Percentiles rank a stretch among this genome's conserved stretches.
phyloP scores from a whole-genome alignment of 2,888 invertebrate genomes.

The Electrophaes corylata region DNA sequence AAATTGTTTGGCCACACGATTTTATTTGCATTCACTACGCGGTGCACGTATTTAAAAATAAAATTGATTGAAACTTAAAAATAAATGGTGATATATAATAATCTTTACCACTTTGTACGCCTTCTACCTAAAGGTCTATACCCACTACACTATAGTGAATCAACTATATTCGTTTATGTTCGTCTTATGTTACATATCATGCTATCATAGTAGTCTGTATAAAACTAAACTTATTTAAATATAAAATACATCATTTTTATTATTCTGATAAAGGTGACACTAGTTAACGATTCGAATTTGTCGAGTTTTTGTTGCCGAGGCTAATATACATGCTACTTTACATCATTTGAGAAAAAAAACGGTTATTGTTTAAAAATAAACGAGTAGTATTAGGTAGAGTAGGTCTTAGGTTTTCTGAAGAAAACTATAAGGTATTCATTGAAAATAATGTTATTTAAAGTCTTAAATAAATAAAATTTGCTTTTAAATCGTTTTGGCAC shows the following conservation, averaged over 20 bases:
- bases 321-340: too few species aligned
- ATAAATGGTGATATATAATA: slow-evolving; percentile 12
- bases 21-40: slow-evolving; percentile 24
- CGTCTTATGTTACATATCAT: background rate
- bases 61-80: background rate
- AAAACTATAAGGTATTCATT: too few species aligned
- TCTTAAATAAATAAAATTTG: too few species aligned
- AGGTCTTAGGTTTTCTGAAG: too few species aligned
- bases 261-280: slow-evolving; percentile 20
- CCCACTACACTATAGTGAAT: background rate
- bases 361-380: too few species aligned
- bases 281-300: too few species aligned
- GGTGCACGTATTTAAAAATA: slow-evolving; percentile 17
- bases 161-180: background rate
- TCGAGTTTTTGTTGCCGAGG: too few species aligned
- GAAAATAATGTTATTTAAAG: too few species aligned
- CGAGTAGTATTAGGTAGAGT: too few species aligned
- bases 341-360: too few species aligned
- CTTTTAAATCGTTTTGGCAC: too few species aligned
- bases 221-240: slow-evolving; percentile 16
- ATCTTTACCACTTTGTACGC: background rate
- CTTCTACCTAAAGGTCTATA: background rate
- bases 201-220: slow-evolving; percentile 11
- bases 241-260: slow-evolving; percentile 12
- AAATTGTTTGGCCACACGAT: slow-evolving; percentile 43